These are phyloP conservation scores for Otocyon megalotis DNA, from an alignment of 2,113 vertebrate genomes.

Conservation along the genomic window DNA sequence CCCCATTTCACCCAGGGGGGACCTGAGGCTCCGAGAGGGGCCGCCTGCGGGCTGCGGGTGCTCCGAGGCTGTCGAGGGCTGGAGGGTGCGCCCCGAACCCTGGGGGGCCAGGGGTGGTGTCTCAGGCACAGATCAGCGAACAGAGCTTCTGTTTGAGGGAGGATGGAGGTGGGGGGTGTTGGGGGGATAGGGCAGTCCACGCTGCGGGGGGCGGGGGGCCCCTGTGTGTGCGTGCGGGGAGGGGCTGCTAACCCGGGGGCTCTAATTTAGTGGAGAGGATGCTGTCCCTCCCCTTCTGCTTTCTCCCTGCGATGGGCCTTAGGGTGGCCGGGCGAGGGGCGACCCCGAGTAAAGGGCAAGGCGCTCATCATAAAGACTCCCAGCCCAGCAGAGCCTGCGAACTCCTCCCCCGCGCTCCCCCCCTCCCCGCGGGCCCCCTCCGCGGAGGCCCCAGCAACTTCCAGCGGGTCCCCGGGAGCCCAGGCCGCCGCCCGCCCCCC, in stretches of 20 bases:
- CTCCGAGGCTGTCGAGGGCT: not conserved
- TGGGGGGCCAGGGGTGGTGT: not conserved
- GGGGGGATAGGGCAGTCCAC: not conserved
- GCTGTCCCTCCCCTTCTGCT: not conserved
- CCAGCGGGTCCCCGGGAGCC: accelerated
- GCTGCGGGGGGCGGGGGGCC: not conserved
- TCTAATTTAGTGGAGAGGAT: not conserved
- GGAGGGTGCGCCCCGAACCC: not conserved
- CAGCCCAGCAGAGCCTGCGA: not conserved
- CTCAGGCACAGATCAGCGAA: too few species aligned
- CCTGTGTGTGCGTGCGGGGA: not conserved
- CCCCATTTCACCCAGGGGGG: not conserved
- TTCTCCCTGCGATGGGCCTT: not conserved
- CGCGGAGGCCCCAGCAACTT: not conserved
- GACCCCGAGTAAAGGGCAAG: not conserved
- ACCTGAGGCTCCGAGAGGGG: not conserved
- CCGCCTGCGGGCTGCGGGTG: too few species aligned
- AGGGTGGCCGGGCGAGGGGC: not conserved
- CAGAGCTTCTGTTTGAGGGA: not conserved
- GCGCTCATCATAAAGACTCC: not conserved
- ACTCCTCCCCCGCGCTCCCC: not conserved
- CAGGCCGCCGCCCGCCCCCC: not conserved
- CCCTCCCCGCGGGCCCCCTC: not conserved
- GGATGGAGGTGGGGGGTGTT: too few species aligned
- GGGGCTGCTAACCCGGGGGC: not conserved